Percentiles rank a stretch among this genome's conserved stretches.
Evolutionary conservation across 2,888 invertebrate genomes (phyloP).

Genomic region (Macaria liturata): DNA sequence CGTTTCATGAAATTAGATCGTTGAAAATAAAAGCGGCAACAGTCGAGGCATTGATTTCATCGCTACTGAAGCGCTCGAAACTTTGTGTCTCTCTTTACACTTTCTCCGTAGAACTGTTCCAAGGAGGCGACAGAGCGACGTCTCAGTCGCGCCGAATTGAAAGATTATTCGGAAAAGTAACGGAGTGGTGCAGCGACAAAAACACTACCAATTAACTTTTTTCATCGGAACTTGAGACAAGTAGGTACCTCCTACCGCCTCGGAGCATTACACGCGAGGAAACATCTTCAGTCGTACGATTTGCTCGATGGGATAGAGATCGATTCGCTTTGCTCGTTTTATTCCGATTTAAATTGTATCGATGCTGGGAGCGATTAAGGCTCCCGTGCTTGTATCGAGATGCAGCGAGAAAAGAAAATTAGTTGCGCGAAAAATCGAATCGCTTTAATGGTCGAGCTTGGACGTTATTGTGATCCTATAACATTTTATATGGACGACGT

Average conservation of each 20-base stretch:
- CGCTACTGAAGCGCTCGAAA: conserved; percentile 33
- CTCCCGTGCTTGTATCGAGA: conserved; percentile 57
- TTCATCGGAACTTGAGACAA: conserved; percentile 66
- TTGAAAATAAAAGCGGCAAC: conserved; percentile 29
- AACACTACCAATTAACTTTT: conserved; percentile 78
- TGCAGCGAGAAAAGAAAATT: conserved; percentile 60
- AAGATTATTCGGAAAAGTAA: conserved; percentile 65
- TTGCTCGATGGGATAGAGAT: conserved; percentile 77
- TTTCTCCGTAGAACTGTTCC: conserved; percentile 47
- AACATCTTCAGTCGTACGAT: conserved; percentile 77
- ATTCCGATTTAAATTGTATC: conserved; percentile 79
- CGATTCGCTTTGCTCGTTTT: conserved; percentile 76
- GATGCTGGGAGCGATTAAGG: conserved; percentile 74
- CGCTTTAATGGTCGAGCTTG: conserved; percentile 28
- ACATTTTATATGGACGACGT: conserved; percentile 14
- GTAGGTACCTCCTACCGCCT: conserved; percentile 66
- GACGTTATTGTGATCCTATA: conserved; percentile 21
- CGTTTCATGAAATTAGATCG: conserved; percentile 11
- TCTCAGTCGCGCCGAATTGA: conserved; percentile 52
- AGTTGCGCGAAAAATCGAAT: conserved; percentile 47
- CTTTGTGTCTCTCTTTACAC: conserved; percentile 42
- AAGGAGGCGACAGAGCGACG: conserved; percentile 49
- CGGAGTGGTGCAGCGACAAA: conserved; percentile 68
- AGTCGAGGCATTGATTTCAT: conserved; percentile 39
- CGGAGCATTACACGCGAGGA: conserved; percentile 65